These are phyloP conservation scores for Mythimna vitellina DNA, from an alignment of 2,888 invertebrate genomes.

Conservation along the genomic window DNA sequence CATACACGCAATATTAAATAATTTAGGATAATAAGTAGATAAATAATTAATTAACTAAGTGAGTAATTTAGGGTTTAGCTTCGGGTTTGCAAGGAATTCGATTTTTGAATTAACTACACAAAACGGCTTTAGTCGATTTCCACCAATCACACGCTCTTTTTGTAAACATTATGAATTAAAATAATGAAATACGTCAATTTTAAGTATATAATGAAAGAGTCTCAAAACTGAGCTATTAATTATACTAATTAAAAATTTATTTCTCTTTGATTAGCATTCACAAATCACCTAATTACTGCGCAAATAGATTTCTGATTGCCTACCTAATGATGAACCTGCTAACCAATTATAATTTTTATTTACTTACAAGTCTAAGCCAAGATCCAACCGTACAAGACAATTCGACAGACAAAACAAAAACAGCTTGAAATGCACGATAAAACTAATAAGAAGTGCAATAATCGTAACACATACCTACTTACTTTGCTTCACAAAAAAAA, in stretches of 20 bases:
- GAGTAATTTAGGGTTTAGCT: too few relatives aligned
- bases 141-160: background rate
- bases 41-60: too few relatives aligned
- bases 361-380: constrained; percentile 14
- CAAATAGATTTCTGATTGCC: background rate
- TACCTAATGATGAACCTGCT: background rate
- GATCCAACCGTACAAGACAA: background rate
- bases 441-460: constrained; percentile 44
- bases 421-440: constrained; percentile 31
- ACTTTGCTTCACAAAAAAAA: constrained; percentile 39
- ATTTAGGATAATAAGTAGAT: too few relatives aligned
- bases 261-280: background rate
- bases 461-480: constrained; percentile 45
- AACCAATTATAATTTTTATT: background rate
- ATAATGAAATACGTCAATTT: background rate
- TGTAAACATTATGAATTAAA: background rate
- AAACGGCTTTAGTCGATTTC: background rate
- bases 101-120: too few relatives aligned
- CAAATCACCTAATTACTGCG: background rate
- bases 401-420: constrained; percentile 28
- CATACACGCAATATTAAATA: too few relatives aligned
- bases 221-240: background rate
- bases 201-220: background rate
- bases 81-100: too few relatives aligned
- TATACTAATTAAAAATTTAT: background rate